Percentiles rank a stretch among this genome's conserved stretches.
Evolutionary conservation across 2,113 vertebrate species (phyloP).

Genomic region (Aegypius monachus): DNA sequence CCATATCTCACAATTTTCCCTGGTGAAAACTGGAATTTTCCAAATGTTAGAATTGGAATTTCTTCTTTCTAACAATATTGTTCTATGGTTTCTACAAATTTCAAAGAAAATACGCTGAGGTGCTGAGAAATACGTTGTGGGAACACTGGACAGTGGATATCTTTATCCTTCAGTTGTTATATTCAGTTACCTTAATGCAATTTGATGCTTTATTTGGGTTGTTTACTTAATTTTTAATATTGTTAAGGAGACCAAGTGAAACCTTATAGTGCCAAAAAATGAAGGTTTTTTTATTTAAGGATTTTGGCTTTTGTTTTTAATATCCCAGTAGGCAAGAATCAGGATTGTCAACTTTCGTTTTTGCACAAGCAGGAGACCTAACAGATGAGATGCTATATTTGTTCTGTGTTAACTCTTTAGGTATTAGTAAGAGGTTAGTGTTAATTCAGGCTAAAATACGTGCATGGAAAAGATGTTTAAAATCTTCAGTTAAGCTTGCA

Average conservation of each 20-base stretch:
- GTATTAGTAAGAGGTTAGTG: constrained; percentile 34
- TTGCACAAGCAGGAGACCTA: background rate
- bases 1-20: background rate
- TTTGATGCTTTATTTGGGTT: background rate
- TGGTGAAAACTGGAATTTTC: background rate
- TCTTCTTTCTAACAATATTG: background rate
- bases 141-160: background rate
- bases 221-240: constrained; percentile 9
- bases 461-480: constrained; percentile 14
- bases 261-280: background rate
- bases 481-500: constrained; percentile 5
- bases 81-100: background rate
- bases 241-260: background rate
- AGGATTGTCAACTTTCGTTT: background rate
- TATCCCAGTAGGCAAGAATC: background rate
- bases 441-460: background rate
- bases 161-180: background rate
- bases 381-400: background rate
- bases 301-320: background rate
- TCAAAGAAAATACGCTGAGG: background rate
- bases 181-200: background rate
- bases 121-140: background rate
- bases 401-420: constrained; percentile 7
- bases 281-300: background rate
- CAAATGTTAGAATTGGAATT: background rate